These are phyloP conservation scores for Cotesia glomerata DNA, from an alignment of 1,140 invertebrate species.

Conservation along the genomic window DNA sequence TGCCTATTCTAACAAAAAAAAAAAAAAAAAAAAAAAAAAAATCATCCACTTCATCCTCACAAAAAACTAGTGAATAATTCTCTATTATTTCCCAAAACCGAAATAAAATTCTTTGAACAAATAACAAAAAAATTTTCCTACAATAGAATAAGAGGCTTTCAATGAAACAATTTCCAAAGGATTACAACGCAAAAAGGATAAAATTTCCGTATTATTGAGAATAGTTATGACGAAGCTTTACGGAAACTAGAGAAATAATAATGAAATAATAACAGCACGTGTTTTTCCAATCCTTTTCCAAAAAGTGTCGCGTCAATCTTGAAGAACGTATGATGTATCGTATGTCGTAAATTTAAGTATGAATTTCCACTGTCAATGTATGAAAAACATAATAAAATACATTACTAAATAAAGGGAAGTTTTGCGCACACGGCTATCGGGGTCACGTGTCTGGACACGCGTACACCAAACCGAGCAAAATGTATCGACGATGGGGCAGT, in stretches of 20 bases:
- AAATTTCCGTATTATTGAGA: background rate
- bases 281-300: conserved; percentile 14
- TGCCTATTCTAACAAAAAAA: too few species aligned
- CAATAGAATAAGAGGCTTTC: background rate
- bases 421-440: background rate
- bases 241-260: background rate
- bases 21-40: too few species aligned
- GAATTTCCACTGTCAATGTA: background rate
- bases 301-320: conserved; percentile 4
- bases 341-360: too few species aligned
- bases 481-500: conserved; percentile 6
- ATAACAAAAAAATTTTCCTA: background rate
- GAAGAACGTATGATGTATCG: too few species aligned
- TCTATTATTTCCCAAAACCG: too few species aligned
- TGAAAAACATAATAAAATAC: background rate
- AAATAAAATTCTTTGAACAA: too few species aligned
- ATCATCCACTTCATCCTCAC: too few species aligned
- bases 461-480: background rate
- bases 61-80: background rate
- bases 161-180: background rate
- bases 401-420: background rate
- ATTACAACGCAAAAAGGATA: background rate
- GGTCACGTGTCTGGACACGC: conserved; percentile 19
- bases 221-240: background rate
- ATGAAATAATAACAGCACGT: conserved; percentile 7